Conservation (phyloP, 1,140 invertebrate species). For the Lucilia sericata region DNA sequence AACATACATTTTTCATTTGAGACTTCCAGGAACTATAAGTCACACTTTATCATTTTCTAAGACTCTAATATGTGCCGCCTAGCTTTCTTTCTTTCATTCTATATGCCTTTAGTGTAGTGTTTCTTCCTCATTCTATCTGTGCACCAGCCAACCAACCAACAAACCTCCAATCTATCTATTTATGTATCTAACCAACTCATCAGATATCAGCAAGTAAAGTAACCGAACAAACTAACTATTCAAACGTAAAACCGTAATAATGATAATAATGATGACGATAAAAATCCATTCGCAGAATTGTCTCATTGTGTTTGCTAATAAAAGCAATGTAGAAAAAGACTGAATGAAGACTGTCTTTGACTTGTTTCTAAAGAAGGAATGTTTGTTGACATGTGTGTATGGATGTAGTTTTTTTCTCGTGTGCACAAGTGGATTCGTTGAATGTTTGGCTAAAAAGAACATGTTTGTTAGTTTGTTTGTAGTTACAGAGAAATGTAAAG, state of each 20-base stretch:
- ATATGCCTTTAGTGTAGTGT: no score
- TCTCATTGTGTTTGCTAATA: slow-evolving; percentile 40
- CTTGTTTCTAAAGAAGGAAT: no score
- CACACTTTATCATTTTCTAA: slow-evolving; percentile 20
- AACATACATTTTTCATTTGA: slow-evolving; percentile 8
- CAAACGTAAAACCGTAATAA: slow-evolving; percentile 13
- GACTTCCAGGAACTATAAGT: slow-evolving; percentile 20
- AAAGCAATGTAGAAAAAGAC: background rate
- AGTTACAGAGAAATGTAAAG: background rate
- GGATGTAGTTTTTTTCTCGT: background rate
- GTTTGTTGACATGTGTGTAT: no score
- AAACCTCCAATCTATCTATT: background rate
- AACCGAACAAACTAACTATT: background rate
- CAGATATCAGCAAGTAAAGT: background rate
- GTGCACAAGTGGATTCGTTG: background rate
- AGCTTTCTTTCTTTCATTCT: background rate
- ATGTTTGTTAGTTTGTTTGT: background rate
- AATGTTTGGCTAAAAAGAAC: background rate
- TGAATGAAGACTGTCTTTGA: no score
- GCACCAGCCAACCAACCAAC: no score
- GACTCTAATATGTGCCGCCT: slow-evolving; percentile 3
- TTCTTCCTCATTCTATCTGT: background rate
- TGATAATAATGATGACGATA: background rate
- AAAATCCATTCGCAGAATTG: slow-evolving; percentile 34
- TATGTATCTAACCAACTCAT: background rate